Base-by-base conservation (phyloP, 2,888 invertebrate species). In the Stenolophus ochropezus region DNA sequence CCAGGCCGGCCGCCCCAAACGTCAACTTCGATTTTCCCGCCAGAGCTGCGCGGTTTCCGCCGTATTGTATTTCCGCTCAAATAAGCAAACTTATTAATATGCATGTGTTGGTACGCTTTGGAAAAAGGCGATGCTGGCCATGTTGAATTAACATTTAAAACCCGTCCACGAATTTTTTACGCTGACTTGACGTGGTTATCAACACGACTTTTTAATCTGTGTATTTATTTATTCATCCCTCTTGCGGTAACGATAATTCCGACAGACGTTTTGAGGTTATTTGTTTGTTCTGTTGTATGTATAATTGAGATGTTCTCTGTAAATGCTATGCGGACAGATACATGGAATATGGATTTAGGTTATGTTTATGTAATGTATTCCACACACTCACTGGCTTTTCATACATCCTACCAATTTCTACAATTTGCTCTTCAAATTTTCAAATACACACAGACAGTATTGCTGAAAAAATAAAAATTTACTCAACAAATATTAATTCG, bases 31-130 rank as follows among this genome's bases (percentile, higher is more conserved):
- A 80, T 80, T 73, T 80, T 73, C 80, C 78, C 18, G 61, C 42
- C 23, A 21, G 69, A 42, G 58, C 21, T 80, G 27, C 21, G 75
- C 75, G 81, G 74, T 81, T 79, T 79, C 79, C 47, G 51, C 49
- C 71, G 78, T 79, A 79, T 79, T 81, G 75, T 81, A 65, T 80
- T 80, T 80, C 81, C 81, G 65, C 75, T 81, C 75, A 81, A 81
- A 81, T 81, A 81, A 74, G 75, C 80, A 80, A 61, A 61, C 81
- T 74, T 75, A 81, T 81, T 81, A 81, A 81, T 81, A 81, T 81
- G 81, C 81, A 81, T 81, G 81, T 81, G 61, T 65, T 74, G 61
- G 23, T 51, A 42, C 73, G 69, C 49, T 65, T 77, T 77, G 56
- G 42, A 80, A 80, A 80, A 80, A 73, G 42, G 73, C 80, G 69